Evolutionary conservation across 1,140 invertebrate species (phyloP), one percentile per base, ranked within the genome.

Genomic region (Chelonus insularis): DNA sequence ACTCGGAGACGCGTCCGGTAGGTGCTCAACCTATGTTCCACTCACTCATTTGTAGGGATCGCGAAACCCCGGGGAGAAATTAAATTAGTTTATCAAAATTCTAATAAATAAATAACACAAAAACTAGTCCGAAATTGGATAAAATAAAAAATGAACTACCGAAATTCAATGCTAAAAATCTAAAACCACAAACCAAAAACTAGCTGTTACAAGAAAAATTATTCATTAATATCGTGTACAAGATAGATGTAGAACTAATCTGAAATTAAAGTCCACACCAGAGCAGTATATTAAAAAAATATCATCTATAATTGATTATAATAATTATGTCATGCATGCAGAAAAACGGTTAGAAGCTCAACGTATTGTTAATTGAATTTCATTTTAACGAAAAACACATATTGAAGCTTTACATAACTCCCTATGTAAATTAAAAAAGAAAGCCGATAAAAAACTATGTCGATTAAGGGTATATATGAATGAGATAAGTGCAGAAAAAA

Each of bases 251-350:
- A 29, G n/a, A 14, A 36, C 4, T 29, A 14, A 52, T 16, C 8
- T 52, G 0, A 52, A 52, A 29, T 34, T 8, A 34, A 52, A 12
- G 34, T 16, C 7, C 3, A 29, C 14, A 18, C 16, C 20, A 8
- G 36, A 39, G n/a, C 1, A 37, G 2, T 55, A 55, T 23, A 21
- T 12, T 55, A 36, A 55, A 41, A 37, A 39, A n/a, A 8, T 55
- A 12, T 1, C 2, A 2, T 2, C 5, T 1, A 16, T 57, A 0
- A 57, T 45, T 1, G n/a, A 21, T 1, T 29, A 25, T 16, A 29
- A 23, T 4, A 45, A 5, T 23, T 12, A n/a, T n/a, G n/a, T 16
- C 9, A 16, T 29, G 11, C 11, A 29, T 11, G 34, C 51, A 9
- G 54, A 43, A 43, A 45, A 41, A 12, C 12, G n/a, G 14, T 25